Conservation (phyloP, 2,113 vertebrate genomes). For the Sarotherodon lohbergeri region DNA sequence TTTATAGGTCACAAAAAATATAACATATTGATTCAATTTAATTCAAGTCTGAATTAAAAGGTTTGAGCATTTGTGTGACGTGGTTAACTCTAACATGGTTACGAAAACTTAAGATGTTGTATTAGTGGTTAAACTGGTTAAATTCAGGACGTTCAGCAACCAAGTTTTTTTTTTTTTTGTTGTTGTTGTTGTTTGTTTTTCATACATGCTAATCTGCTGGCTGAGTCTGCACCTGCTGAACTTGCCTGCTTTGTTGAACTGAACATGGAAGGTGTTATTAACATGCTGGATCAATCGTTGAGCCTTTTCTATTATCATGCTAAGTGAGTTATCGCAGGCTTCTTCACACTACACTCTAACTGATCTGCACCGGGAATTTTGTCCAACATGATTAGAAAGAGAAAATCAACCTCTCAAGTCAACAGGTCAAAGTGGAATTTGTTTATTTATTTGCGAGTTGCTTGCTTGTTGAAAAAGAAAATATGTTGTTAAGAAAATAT, state of each 20-base stretch:
- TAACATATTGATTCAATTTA: too few relatives aligned
- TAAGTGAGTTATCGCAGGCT: background rate
- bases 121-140: background rate
- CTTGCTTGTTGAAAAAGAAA: background rate
- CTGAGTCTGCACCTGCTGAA: background rate
- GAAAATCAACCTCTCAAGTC: background rate
- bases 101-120: background rate
- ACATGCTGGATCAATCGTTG: background rate
- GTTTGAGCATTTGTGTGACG: too few relatives aligned
- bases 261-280: background rate
- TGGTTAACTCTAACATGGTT: background rate
- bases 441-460: background rate
- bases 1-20: too few relatives aligned
- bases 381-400: background rate
- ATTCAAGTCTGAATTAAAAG: too few relatives aligned
- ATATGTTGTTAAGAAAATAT: background rate
- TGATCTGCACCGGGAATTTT: background rate
- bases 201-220: background rate
- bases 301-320: background rate
- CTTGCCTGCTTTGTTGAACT: background rate
- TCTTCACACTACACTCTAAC: background rate
- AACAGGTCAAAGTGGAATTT: background rate
- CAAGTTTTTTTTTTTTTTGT: background rate
- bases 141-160: background rate
- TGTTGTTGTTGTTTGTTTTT: background rate